Evolutionary conservation across 2,113 vertebrate species (phyloP).

Genomic region (Psammodynastes pulverulentus): DNA sequence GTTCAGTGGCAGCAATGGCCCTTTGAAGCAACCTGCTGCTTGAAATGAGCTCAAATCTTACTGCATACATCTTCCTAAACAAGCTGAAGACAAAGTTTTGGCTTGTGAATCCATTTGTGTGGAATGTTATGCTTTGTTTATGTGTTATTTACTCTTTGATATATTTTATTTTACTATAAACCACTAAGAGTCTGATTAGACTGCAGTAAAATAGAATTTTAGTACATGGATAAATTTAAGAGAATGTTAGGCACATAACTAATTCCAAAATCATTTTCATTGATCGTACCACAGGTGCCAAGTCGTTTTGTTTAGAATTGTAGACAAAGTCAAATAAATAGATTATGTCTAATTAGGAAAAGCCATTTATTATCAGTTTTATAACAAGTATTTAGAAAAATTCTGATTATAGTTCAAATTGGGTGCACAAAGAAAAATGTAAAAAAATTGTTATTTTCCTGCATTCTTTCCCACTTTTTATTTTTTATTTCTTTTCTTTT

Average conservation of each 20-base stretch:
- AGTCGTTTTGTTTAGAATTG: background rate
- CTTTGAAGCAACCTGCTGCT: background rate
- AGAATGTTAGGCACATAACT: background rate
- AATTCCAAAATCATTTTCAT: background rate
- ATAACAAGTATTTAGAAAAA: background rate
- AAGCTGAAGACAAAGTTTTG: background rate
- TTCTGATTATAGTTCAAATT: background rate
- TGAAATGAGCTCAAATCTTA: background rate
- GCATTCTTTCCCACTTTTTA: background rate
- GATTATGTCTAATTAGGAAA: background rate
- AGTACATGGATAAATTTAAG: background rate
- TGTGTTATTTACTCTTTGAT: background rate
- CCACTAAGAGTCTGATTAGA: background rate
- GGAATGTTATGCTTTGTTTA: background rate
- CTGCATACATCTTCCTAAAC: background rate
- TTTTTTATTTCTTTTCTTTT: background rate
- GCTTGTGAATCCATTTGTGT: background rate
- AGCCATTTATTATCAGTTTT: background rate
- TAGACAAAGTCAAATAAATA: background rate
- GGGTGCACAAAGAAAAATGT: background rate
- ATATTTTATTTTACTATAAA: background rate
- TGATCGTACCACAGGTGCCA: background rate
- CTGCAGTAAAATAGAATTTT: background rate
- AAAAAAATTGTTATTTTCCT: background rate
- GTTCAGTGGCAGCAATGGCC: background rate